These are phyloP conservation scores for Gallinago nigripennis DNA, from an alignment of 2,797 vertebrate genomes.

Conservation along the genomic window DNA sequence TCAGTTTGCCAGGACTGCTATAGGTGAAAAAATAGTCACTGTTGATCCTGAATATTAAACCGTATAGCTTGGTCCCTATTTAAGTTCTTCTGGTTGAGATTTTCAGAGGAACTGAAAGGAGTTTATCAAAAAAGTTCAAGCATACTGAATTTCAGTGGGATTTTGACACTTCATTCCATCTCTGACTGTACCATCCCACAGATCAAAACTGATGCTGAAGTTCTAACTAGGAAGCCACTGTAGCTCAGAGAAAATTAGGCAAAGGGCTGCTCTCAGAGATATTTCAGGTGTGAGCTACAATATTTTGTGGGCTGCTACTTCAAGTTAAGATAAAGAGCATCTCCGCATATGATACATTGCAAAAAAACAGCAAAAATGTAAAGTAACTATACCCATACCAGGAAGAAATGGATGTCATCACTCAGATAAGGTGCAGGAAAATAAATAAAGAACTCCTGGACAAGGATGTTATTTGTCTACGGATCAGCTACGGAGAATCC, in stretches of 20 bases:
- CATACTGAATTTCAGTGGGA: not conserved
- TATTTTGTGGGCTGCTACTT: not conserved
- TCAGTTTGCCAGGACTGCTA: not conserved
- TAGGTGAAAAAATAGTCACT: not conserved
- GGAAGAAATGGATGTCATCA: not conserved
- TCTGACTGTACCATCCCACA: not conserved
- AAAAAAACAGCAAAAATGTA: not conserved
- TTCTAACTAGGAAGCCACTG: not conserved
- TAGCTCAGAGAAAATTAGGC: not conserved
- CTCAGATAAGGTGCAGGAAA: not conserved
- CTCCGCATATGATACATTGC: not conserved
- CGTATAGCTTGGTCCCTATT: not conserved
- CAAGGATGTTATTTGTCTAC: not conserved
- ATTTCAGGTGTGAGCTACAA: not conserved
- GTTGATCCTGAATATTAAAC: not conserved
- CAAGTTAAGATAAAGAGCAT: not conserved
- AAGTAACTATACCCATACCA: not conserved
- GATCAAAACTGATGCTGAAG: not conserved
- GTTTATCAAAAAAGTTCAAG: not conserved
- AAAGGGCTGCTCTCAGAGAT: not conserved
- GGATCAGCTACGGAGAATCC: not conserved
- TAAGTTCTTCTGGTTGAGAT: not conserved
- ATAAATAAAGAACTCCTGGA: not conserved
- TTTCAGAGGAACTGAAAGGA: not conserved
- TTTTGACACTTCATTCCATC: not conserved